phyloP scores from a whole-genome alignment of 2,888 invertebrate species.

The Lampropteryx suffumata region DNA sequence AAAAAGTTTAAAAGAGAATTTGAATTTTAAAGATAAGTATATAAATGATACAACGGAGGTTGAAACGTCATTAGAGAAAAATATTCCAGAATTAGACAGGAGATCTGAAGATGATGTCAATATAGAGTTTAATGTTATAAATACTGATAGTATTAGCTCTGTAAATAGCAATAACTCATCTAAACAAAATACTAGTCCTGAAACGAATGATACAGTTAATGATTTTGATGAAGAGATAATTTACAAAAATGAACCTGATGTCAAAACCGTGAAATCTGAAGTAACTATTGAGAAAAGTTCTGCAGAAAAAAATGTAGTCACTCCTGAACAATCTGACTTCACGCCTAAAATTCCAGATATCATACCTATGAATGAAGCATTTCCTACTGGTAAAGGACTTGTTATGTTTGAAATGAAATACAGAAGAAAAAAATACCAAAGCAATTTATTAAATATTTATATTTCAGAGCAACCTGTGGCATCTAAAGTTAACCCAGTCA shows the following conservation, averaged over 20 bases:
- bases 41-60: constrained; percentile 10
- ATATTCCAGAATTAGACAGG: constrained; percentile 9
- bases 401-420: constrained; percentile 1
- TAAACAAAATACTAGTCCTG: constrained; percentile 5
- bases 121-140: constrained; percentile 27
- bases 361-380: neutral
- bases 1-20: constrained; percentile 41
- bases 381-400: constrained; percentile 10
- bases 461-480: constrained; percentile 27
- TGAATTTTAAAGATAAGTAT: constrained; percentile 23
- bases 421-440: constrained; percentile 19
- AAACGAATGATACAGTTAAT: constrained; percentile 7
- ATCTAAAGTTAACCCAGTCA: constrained; percentile 49
- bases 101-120: constrained; percentile 26
- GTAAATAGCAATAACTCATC: neutral
- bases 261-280: constrained; percentile 4
- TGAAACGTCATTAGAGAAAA: constrained; percentile 15
- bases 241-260: constrained; percentile 23
- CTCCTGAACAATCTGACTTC: neutral
- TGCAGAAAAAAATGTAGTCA: neutral
- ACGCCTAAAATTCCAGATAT: neutral
- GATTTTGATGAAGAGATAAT: constrained; percentile 18
- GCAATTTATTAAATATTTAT: constrained; percentile 22
- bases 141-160: constrained; percentile 17
- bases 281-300: constrained; percentile 9